Evolutionary conservation across 2,113 vertebrate genomes (phyloP), one percentile per base, ranked within the genome.

Genomic region (Fulica atra): DNA sequence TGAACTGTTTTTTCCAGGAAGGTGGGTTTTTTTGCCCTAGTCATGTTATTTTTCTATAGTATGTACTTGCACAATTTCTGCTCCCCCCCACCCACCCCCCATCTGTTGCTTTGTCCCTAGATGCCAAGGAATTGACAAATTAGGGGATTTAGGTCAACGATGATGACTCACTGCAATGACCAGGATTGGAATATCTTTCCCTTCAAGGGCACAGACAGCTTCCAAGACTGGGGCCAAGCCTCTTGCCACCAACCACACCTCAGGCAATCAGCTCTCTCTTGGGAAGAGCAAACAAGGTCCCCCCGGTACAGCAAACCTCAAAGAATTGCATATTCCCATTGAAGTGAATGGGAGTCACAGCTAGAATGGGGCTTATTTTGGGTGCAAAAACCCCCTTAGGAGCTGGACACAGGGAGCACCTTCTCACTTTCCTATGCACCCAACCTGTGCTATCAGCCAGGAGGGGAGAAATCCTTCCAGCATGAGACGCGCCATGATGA

Each of bases 1-100:
- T 76, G 21, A 71, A 24, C 36, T 66, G 24, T 50, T 78, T 94
- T 46, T 93, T 93, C 76, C 76, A 81, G 78, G 17, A 80, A 44
- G 21, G 31, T 66, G 31, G 1, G 1, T 3, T 19, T 57, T 42
- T 57, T 25, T 21, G 33, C 73, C 23, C 6, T 61, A 1, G 13
- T 63, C 20, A 21, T 44, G 64, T 64, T 21, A 66, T 85, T 96
- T 95, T 94, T 94, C 64, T 93, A 33, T 29, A 57, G 28, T n/a
- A 90, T 2, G 0, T 42, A 79, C 72, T 83, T 89, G 77, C 56
- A 90, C 56, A 46, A 64, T 77, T 91, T 72, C 86, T 81, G 89
- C 38, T 81, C n/a, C 54, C 57, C 12, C 31, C 2, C 25, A 64
- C 2, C n/a, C 54, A 53, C 12, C 31, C 2, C 25, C 66, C 2